Base-by-base conservation (phyloP, 2,797 vertebrate genomes). In the Mus spretus region DNA sequence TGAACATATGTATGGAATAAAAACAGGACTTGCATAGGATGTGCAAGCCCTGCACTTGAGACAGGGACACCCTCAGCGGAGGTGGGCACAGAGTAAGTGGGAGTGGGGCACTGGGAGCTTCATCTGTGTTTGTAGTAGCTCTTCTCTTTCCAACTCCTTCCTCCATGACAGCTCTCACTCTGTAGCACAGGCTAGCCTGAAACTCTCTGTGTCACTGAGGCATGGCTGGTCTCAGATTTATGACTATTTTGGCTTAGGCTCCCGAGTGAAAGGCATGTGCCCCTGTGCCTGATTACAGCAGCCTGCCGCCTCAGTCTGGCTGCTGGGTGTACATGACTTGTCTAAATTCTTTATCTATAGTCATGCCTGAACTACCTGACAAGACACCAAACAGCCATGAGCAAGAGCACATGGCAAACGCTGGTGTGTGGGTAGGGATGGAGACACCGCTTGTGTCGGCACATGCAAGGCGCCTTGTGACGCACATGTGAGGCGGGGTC, bases 301-400 rank as follows among this genome's bases (percentile, higher is more conserved):
- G 87, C 44, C 55, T 15, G 72, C 88, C 90, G 57, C 57, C 89
- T 93, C 74, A 88, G 63, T 89, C 79, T 75, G n/a, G n/a, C 72
- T 90, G 88, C 17, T 44, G 88, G 22, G 6, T 74, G 50, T 22
- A n/a, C 86, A 40, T 55, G 80, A 87, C 50, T 78, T 87, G 22
- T 81, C 28, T 50, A 44, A 75, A 61, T 50, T 91, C 34, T 94
- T 96, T 89, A 84, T 89, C 7, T 92, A 86, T 19, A 90, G 50
- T 55, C 65, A 72, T 81, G 6, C 34, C 34, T 87, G 24, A 95
- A 95, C 72, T 91, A 78, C 47, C 77, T 92, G 89, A 67, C 55
- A 14, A 26, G 44, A 88, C 15, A 31, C 7, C 34, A 91, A 88
- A 89, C 40, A 55, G 67, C 57, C 59, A 63, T 40, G 14, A 20